Evolutionary conservation across 1,140 invertebrate genomes (phyloP).

Genomic region (Drosophila guanche): DNA sequence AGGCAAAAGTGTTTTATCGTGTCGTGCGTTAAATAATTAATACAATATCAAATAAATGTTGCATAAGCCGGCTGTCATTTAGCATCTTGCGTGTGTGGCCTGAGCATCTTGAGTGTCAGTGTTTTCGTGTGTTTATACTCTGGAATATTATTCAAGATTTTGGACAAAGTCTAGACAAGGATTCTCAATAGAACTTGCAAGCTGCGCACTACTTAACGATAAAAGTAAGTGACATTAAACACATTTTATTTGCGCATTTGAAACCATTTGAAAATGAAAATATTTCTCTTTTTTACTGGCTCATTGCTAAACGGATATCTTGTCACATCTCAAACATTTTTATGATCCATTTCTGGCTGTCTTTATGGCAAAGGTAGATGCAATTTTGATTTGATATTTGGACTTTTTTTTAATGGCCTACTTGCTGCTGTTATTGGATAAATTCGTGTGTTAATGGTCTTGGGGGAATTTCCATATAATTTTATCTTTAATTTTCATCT

Average conservation of each 20-base stretch:
- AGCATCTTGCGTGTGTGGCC: conserved; percentile 44
- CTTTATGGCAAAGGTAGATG: conserved; percentile 32
- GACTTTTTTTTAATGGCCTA: conserved; percentile 2
- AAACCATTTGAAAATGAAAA: too few species aligned
- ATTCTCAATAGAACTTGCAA: too few species aligned
- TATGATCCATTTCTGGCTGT: conserved; percentile 31
- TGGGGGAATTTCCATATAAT: conserved; percentile 20
- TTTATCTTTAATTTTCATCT: conserved; percentile 22
- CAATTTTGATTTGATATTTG: conserved; percentile 40
- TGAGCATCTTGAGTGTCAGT: background rate
- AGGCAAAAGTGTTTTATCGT: conserved; percentile 80
- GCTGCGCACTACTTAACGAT: too few species aligned
- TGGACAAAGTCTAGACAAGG: too few species aligned
- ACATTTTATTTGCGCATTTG: too few species aligned
- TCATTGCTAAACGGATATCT: conserved; percentile 20
- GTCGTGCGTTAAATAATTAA: conserved; percentile 79
- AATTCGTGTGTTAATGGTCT: conserved; percentile 27
- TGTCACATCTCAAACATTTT: conserved; percentile 34
- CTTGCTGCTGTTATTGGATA: conserved; percentile 18
- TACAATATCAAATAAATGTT: conserved; percentile 78
- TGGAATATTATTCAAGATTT: too few species aligned
- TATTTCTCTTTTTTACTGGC: too few species aligned
- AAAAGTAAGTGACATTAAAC: too few species aligned
- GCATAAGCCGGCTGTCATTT: conserved; percentile 64
- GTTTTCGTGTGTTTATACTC: conserved; percentile 2